Base-by-base conservation (phyloP, 1,140 invertebrate genomes). In the Spodoptera litura region DNA sequence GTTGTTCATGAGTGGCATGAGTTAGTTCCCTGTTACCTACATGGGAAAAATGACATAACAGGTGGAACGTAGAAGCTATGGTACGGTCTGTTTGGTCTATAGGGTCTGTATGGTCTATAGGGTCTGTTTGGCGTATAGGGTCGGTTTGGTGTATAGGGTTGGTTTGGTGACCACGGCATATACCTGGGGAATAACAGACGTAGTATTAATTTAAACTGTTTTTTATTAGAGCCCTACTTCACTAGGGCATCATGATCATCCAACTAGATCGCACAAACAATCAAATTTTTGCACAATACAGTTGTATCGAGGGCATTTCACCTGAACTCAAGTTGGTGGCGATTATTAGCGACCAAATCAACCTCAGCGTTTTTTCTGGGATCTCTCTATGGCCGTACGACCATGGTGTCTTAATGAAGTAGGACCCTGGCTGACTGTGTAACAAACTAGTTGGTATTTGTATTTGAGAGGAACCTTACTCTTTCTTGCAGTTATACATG, bases 401-500 rank as follows among this genome's bases (percentile, higher is more conserved):
- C 6, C 35, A 38, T 38, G 2, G 35, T 38, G 35, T 38, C 35
- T 8, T 38, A 38, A 27, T 8, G 56, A 59, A 2, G 4, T 15
- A 15, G 56, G 35, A 8, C 35, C 35, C 35, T 38, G 4, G 6
- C 6, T 59, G 15, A 31, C 10, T 59, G 15, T 25, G 10, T 5
- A 15, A 59, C 6, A 59, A 10, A 2, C 10, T 20, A 15, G 20
- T 8, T 20, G 12, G 12, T 55, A 55, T 55, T 31, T n/a, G 13
- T 8, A 12, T 55, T 55, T 55, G 52, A 10, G 13, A 15, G 8
- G 8, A n/a, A 15, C 10, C 94, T 91, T 88, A 94, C 92, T 92
- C 91, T 90, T 96, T 96, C 83, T 94, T 95, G 86, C 97, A 97
- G 73, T 96, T 96, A 88, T 98, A 98, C 97, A 97, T 97, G 72